These are phyloP conservation scores for Merodon equestris DNA, from an alignment of 2,888 invertebrate genomes.

Conservation along the genomic window DNA sequence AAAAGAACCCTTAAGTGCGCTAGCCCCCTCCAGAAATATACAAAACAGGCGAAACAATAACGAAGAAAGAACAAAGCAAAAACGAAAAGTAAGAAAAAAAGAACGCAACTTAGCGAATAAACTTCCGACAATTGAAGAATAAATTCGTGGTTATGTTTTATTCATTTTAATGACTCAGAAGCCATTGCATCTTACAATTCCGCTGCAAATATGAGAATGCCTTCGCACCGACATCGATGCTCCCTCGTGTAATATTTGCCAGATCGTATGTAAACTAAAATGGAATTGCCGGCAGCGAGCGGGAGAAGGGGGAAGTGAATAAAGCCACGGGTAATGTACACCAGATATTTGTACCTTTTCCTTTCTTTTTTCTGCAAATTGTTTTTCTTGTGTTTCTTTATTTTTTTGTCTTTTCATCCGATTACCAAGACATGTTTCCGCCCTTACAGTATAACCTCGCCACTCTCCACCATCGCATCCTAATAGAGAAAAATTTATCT, in stretches of 20 bases:
- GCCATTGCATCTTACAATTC: constrained; percentile 65
- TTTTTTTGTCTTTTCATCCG: neutral
- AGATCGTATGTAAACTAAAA: constrained; percentile 67
- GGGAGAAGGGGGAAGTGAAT: neutral
- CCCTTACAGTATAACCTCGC: neutral
- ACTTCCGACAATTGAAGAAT: constrained; percentile 66
- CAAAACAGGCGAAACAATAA: no score
- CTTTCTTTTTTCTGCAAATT: constrained; percentile 24
- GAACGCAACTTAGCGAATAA: constrained; percentile 58
- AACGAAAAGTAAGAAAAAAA: constrained; percentile 12
- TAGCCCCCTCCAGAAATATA: neutral
- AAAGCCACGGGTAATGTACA: constrained; percentile 27
- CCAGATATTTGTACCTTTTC: constrained; percentile 11
- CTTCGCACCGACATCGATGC: constrained; percentile 59
- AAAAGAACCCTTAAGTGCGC: constrained; percentile 64
- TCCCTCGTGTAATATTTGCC: constrained; percentile 67
- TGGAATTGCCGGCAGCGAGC: constrained; percentile 38
- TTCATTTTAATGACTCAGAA: constrained; percentile 66
- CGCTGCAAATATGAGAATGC: constrained; percentile 62
- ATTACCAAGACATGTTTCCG: no score
- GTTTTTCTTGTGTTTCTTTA: constrained; percentile 27
- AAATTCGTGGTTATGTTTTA: constrained; percentile 65
- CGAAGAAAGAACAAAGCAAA: neutral
- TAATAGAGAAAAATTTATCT: constrained; percentile 40
- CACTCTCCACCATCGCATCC: constrained; percentile 7